A percentile compares a stretch with the other conserved stretches of the same genome.
Evolutionary conservation across 1,140 invertebrate species (phyloP).

Genomic region (Pomacea maculata): DNA sequence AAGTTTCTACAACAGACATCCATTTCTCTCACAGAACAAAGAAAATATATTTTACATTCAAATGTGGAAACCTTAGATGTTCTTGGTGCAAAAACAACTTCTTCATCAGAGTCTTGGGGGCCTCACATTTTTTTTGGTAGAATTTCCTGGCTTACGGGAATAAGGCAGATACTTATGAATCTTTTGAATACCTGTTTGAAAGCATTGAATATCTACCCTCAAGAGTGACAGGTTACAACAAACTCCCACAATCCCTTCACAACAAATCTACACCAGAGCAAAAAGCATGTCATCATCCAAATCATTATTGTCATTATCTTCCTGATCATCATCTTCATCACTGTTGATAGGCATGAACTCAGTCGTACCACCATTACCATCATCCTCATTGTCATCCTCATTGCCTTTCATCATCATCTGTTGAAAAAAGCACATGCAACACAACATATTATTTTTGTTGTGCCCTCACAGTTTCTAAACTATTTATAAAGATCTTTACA

Average conservation of each 20-base stretch:
- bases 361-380: slow-evolving; percentile 65
- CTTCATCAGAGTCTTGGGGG: background rate
- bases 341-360: slow-evolving; percentile 42
- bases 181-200: background rate
- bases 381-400: slow-evolving; percentile 66
- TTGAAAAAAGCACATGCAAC: slow-evolving; percentile 31
- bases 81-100: no score
- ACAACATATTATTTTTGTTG: slow-evolving; percentile 10
- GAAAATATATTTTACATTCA: no score
- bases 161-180: background rate
- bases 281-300: slow-evolving; percentile 22
- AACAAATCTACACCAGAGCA: slow-evolving; percentile 5
- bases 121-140: background rate
- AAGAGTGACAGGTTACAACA: slow-evolving; percentile 1
- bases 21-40: no score
- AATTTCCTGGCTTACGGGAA: background rate
- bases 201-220: background rate
- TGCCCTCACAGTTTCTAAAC: no score
- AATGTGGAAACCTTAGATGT: no score
- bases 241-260: background rate
- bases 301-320: slow-evolving; percentile 17
- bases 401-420: slow-evolving; percentile 62
- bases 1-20: no score
- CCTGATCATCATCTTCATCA: slow-evolving; percentile 25
- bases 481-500: background rate